phyloP scores from a whole-genome alignment of 2,888 invertebrate genomes.

The Xanthia togata region DNA sequence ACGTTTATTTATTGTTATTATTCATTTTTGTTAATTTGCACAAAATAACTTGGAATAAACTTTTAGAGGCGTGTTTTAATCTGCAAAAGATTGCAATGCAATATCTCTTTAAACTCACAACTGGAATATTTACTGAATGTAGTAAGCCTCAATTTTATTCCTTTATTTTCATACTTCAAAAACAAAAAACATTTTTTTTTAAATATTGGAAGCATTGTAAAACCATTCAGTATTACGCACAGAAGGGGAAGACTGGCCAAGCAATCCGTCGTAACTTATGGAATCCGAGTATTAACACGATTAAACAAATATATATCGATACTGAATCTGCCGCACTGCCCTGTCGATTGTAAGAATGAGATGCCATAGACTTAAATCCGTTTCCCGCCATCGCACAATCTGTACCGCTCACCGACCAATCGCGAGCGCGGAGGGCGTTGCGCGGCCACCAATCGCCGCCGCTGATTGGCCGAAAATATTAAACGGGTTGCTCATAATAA shows the following conservation, averaged over 20 bases:
- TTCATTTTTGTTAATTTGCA: background rate
- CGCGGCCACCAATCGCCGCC: conserved; percentile 74
- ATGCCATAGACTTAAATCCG: conserved; percentile 87
- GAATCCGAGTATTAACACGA: background rate
- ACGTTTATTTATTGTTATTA: background rate
- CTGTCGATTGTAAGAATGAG: conserved; percentile 86
- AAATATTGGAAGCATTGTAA: too few species aligned
- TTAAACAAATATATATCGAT: conserved; percentile 67
- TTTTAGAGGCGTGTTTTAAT: too few species aligned
- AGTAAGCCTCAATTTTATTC: too few species aligned
- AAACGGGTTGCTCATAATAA: conserved; percentile 87
- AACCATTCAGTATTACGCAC: background rate
- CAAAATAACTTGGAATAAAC: too few species aligned
- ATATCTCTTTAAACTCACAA: background rate
- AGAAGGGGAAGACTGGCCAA: background rate
- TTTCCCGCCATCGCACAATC: conserved; percentile 90
- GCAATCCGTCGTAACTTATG: background rate
- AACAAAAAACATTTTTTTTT: too few species aligned
- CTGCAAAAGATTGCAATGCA: background rate
- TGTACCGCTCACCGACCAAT: conserved; percentile 83
- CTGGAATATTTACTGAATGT: background rate
- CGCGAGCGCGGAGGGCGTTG: conserved; percentile 82
- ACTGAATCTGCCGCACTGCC: conserved; percentile 53
- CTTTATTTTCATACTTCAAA: background rate
- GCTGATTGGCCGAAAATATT: conserved; percentile 86